Conservation (phyloP, 2,888 invertebrate genomes). For the Caenorhabditis sp. region DNA sequence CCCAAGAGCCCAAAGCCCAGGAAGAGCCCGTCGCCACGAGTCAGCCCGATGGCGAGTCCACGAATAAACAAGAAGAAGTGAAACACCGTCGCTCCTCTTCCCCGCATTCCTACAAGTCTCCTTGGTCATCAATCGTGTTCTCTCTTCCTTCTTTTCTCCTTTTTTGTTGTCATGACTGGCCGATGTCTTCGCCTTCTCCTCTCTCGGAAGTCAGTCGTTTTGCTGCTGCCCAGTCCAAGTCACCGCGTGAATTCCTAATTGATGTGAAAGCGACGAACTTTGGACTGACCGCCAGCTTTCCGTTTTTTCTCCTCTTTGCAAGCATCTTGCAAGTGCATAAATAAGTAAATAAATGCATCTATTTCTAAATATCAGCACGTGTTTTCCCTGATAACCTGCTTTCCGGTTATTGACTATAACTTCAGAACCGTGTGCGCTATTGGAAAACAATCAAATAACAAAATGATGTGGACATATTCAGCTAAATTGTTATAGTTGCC, state of each 20-base stretch:
- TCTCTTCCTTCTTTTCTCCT: not conserved
- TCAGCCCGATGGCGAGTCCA: conserved; percentile 61
- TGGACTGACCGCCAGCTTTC: conserved; percentile 26
- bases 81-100: not conserved
- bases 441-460: too few species aligned
- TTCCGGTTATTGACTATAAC: too few species aligned
- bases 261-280: conserved; percentile 31
- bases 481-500: not conserved
- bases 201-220: conserved; percentile 18
- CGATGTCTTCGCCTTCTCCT: not conserved
- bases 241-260: conserved; percentile 42
- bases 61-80: conserved; percentile 46
- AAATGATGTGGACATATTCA: too few species aligned
- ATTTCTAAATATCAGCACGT: not conserved
- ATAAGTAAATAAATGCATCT: not conserved
- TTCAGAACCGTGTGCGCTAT: too few species aligned
- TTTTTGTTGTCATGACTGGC: conserved; percentile 4
- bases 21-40: conserved; percentile 55
- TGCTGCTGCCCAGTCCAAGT: conserved; percentile 14
- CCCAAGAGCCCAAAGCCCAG: conserved; percentile 43
- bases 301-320: conserved; percentile 27
- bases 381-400: too few species aligned
- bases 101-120: not conserved
- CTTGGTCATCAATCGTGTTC: conserved; percentile 24
- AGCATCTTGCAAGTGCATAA: conserved; percentile 30